phyloP scores from a whole-genome alignment of 2,797 vertebrate genomes.

The Pogonophryne albipinna region DNA sequence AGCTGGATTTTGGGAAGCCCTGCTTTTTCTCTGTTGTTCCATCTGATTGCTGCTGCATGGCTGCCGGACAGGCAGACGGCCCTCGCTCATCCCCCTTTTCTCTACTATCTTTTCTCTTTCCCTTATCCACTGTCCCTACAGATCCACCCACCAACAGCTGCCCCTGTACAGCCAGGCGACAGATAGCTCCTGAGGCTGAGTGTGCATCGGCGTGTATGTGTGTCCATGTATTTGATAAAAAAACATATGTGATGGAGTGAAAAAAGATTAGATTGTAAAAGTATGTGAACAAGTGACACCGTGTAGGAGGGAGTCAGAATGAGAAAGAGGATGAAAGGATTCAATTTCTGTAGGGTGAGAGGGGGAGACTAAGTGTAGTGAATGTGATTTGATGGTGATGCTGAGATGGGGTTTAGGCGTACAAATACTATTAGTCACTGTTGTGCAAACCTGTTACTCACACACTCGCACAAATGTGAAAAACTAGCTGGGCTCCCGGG shows the following conservation, averaged over 20 bases:
- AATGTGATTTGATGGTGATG: conserved; percentile 81
- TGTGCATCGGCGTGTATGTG: conserved; percentile 31
- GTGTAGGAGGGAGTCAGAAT: conserved; percentile 37
- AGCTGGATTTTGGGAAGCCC: conserved; percentile 79
- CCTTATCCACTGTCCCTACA: conserved; percentile 61
- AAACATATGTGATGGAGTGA: conserved; percentile 35
- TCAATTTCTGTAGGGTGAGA: conserved; percentile 67
- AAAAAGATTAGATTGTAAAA: conserved; percentile 71
- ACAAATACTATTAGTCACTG: conserved; percentile 84
- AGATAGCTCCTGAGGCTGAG: conserved; percentile 50
- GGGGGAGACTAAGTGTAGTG: conserved; percentile 74
- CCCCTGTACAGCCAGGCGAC: conserved; percentile 62
- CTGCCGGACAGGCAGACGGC: conserved; percentile 66
- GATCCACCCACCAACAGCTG: conserved; percentile 64
- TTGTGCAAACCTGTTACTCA: conserved; percentile 75
- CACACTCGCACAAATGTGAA: conserved; percentile 1
- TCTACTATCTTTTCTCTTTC: conserved; percentile 68
- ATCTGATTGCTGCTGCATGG: conserved; percentile 76
- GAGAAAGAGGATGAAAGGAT: conserved; percentile 62
- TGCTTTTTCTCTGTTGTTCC: conserved; percentile 79
- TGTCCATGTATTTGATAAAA: conserved; percentile 42
- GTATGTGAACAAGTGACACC: conserved; percentile 67
- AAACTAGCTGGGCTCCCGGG: conserved; percentile 3
- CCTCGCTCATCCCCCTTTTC: conserved; percentile 66
- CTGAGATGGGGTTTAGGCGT: conserved; percentile 75